Evolutionary conservation across 2,797 vertebrate species (phyloP), one percentile per base, ranked within the genome.

Genomic region (Philypnodon macrostomus): DNA sequence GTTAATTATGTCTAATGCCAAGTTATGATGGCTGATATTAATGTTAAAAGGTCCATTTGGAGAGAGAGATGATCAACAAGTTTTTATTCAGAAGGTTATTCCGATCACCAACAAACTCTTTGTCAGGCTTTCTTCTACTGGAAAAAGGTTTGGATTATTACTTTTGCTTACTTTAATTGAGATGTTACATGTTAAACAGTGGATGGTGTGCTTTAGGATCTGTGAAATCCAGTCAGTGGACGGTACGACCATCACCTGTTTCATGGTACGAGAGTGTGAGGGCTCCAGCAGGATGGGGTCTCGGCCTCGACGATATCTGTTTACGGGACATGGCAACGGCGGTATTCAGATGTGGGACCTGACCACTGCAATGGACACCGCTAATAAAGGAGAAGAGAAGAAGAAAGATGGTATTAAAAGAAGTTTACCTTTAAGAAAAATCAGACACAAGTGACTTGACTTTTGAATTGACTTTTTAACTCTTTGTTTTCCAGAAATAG

Each of bases 291-390:
- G 96, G 45, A 98, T 98, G 96, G 96, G 96, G 47, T 98, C 96
- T 0, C 83, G 96, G 44, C 96, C 96, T 0, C 87, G 96, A 0
- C 93, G 95, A 17, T 98, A 97, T 78, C 84, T 98, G 73, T 98
- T 98, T 75, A 98, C 96, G 0, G 96, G 96, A 4, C 96, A 98
- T 4, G 92, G 92, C 2, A 98, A 98, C 3, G 96, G 96, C 53
- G 95, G 95, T 87, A 98, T 98, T 69, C 96, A 98, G 65, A 98
- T 98, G 94, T 98, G 96, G 96, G 96, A 98, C 71, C 89, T 98
- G 69, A 98, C 94, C 45, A 98, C 96, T 0, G 96, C 96, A 4
- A 98, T 98, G 96, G 96, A 98, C 67, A 94, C 89, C 11, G 96
- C 91, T 27, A 93, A 89, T 79, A 98, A 94, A 81, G 91, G 83